Evolutionary conservation across 2,888 invertebrate species (phyloP).

Genomic region (Alloscopus bannaensis): DNA sequence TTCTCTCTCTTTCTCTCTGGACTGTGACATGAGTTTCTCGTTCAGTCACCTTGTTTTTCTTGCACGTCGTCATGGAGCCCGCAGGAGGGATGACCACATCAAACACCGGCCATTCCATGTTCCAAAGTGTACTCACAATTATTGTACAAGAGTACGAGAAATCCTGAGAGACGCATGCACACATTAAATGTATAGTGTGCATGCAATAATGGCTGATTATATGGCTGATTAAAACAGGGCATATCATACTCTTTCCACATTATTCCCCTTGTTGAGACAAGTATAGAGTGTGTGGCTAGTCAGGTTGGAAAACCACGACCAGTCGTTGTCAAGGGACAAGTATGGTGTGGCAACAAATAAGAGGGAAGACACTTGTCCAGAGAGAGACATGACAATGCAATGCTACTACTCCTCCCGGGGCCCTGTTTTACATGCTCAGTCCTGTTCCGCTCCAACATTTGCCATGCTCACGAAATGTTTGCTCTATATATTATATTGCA

Average conservation of each 20-base stretch:
- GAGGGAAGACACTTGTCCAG: constrained; percentile 48
- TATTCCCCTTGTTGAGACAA: constrained; percentile 2
- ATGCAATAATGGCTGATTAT: no score
- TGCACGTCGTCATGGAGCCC: constrained; percentile 58
- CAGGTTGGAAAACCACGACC: constrained; percentile 1
- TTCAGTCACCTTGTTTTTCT: constrained; percentile 63
- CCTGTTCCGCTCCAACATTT: constrained; percentile 33
- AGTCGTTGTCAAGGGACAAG: constrained; percentile 56
- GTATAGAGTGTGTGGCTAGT: constrained; percentile 21
- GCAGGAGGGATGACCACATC: constrained; percentile 42
- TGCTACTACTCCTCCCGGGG: constrained; percentile 6
- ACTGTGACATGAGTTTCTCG: constrained; percentile 16
- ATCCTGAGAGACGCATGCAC: no score
- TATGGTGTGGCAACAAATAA: constrained; percentile 55
- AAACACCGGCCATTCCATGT: constrained; percentile 7
- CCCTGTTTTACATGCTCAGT: constrained; percentile 9
- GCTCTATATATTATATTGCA: constrained; percentile 5
- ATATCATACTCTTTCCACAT: no score
- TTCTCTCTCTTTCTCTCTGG: no score
- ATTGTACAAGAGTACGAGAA: no score
- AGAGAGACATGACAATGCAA: constrained; percentile 17
- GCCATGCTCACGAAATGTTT: background rate
- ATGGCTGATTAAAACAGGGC: no score
- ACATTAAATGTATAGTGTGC: no score
- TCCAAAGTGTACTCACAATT: no score